Evolutionary conservation across 2,888 invertebrate species (phyloP).

Genomic region (Sinohyriopsis cumingii): DNA sequence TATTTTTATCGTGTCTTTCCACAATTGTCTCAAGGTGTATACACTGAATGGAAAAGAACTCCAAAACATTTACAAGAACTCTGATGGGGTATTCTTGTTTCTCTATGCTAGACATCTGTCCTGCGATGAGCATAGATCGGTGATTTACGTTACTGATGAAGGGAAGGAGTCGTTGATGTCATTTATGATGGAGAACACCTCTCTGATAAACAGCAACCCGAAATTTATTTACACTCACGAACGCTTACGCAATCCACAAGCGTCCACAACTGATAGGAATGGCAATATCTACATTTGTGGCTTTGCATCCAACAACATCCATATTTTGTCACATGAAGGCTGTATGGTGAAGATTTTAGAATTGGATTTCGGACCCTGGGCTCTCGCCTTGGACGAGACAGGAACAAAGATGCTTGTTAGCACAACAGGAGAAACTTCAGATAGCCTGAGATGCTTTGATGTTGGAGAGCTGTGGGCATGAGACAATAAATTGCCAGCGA

Average conservation of each 20-base stretch:
- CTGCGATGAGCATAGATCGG: conserved; percentile 9
- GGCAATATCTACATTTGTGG: conserved; percentile 23
- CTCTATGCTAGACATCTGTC: conserved; percentile 12
- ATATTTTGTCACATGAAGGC: conserved; percentile 4
- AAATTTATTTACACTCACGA: conserved; percentile 19
- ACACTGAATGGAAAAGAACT: conserved; percentile 13
- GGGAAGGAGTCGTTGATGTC: conserved; percentile 11
- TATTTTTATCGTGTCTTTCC: conserved; percentile 21
- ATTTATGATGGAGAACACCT: conserved; percentile 8
- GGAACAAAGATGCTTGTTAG: too few species aligned
- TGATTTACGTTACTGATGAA: conserved; percentile 20
- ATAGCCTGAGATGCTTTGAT: too few species aligned
- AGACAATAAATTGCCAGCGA: too few species aligned
- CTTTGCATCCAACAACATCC: conserved; percentile 30
- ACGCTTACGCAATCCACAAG: conserved; percentile 21
- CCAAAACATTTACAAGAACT: not conserved
- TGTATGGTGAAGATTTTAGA: too few species aligned
- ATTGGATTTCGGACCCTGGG: too few species aligned
- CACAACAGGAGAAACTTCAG: too few species aligned
- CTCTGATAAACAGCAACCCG: conserved; percentile 1
- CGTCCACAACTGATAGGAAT: conserved; percentile 9
- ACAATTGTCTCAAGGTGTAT: conserved; percentile 24
- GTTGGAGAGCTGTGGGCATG: too few species aligned
- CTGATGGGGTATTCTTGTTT: conserved; percentile 10
- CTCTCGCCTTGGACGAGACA: too few species aligned